Evolutionary conservation across 2,113 vertebrate species (phyloP), one percentile per base, ranked within the genome.

Genomic region (Riparia riparia): DNA sequence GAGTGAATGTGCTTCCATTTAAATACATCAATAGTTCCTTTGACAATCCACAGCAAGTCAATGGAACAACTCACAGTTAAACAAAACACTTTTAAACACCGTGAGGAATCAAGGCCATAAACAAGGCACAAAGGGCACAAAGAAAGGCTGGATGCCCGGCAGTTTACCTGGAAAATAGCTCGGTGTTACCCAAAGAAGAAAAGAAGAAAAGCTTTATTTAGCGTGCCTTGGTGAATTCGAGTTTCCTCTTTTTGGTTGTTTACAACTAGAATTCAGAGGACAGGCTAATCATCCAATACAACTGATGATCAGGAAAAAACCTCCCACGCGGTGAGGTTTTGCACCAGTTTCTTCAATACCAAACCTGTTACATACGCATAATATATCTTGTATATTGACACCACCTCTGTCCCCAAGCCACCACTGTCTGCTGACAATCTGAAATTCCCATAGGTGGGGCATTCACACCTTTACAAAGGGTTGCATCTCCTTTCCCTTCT

Each of bases 11-110:
- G 77, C 87, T 88, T 80, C 84, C 86, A 80, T 74, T 93, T 94
- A 94, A 91, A 87, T 17, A 71, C 72, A 56, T 49, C 44, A 96
- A 89, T 61, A 78, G 88, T 47, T 79, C 90, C 85, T 94, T 73
- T 86, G 88, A 93, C 76, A 86, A 86, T 64, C 92, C 53, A 32
- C 2, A 50, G 60, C 72, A 82, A 93, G 79, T 25, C 92, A 74
- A 14, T 6, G 90, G 91, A 92, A 95, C 76, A 74, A n/a, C 47
- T 34, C 90, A 41, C 6, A 65, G 49, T 78, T n/a, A 85, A 83
- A 87, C 65, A 76, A 1, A 32, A 25, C 32, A 19, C 50, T 85
- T 79, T 60, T 19, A 79, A 93, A 92, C 18, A 63, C 39, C 44
- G 8, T 2, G 25, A 64, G 32, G 39, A 92, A 91, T 17, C 54